Evolutionary conservation across 2,888 invertebrate genomes (phyloP).

Genomic region (Invenusta paracnida): DNA sequence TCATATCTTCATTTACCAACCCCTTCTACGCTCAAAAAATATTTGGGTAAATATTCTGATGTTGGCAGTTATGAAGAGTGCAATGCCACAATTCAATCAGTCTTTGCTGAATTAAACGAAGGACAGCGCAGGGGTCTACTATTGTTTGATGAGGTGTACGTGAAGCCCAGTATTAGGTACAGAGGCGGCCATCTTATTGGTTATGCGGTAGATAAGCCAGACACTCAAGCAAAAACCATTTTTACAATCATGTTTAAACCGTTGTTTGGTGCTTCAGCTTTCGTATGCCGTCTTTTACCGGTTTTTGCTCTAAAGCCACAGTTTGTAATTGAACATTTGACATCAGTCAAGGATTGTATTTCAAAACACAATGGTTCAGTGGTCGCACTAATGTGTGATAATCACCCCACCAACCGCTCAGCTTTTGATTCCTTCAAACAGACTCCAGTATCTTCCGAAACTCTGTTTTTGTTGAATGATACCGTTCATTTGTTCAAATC

Average conservation of each 20-base stretch:
- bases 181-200: not conserved
- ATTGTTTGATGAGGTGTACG: not conserved
- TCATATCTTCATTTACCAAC: not conserved
- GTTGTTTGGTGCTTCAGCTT: not conserved
- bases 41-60: not conserved
- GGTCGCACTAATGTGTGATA: not conserved
- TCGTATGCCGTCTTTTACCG: not conserved
- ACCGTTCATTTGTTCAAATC: not conserved
- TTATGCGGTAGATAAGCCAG: not conserved
- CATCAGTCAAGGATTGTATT: not conserved
- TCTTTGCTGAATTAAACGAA: not conserved
- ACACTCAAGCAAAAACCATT: not conserved
- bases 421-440: not conserved
- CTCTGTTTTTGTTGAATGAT: not conserved
- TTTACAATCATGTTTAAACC: not conserved
- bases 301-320: not conserved
- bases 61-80: not conserved
- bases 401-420: not conserved
- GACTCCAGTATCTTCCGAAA: not conserved
- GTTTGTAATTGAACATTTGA: not conserved
- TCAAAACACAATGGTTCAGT: not conserved
- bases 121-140: not conserved
- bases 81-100: not conserved
- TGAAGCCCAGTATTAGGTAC: not conserved
- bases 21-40: not conserved